Conservation (phyloP, 1,140 invertebrate genomes). For the Bombus polaris region DNA sequence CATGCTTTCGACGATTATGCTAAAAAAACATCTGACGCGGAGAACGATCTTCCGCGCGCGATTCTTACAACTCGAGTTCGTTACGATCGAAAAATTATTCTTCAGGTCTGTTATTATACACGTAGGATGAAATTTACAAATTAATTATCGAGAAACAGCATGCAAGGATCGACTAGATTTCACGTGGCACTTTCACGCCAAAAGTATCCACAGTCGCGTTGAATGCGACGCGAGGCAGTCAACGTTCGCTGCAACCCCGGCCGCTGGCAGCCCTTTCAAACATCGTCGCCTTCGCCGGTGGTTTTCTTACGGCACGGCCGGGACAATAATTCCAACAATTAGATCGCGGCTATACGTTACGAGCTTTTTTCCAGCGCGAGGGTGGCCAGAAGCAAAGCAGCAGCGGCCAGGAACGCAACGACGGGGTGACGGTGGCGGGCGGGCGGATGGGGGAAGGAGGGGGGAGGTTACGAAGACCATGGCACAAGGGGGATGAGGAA, state of each 20-base stretch:
- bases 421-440: neutral
- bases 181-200: no score
- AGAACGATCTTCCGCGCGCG: neutral
- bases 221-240: neutral
- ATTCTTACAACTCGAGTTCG: no score
- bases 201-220: no score
- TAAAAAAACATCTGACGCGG: neutral
- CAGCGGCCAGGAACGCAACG: slow-evolving; percentile 32
- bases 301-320: slow-evolving; percentile 60
- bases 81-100: no score
- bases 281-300: slow-evolving; percentile 18
- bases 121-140: no score
- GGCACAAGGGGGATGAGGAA: slow-evolving; percentile 75
- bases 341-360: slow-evolving; percentile 76
- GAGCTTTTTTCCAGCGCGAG: slow-evolving; percentile 61
- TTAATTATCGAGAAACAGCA: no score
- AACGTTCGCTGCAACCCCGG: neutral
- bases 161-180: no score
- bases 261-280: neutral
- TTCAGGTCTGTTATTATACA: no score
- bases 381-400: slow-evolving; percentile 45
- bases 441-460: neutral
- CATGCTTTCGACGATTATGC: slow-evolving; percentile 9
- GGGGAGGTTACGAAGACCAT: slow-evolving; percentile 58
- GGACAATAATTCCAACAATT: slow-evolving; percentile 77